Base-by-base conservation (phyloP, 1,140 invertebrate genomes). In the Drosophila ohnishii region DNA sequence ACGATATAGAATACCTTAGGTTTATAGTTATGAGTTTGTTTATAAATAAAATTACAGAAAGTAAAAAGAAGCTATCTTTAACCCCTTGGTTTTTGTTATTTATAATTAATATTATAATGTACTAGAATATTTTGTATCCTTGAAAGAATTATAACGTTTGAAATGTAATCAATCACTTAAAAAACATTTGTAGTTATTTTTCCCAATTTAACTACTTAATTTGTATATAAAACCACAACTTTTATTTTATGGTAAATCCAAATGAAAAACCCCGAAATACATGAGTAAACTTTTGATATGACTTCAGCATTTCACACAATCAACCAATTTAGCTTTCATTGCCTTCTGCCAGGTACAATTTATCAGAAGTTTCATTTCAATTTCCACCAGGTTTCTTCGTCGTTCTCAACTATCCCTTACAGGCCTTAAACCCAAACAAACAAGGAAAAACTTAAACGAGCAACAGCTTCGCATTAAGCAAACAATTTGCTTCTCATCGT, bases 401-500 rank as follows among this genome's bases (percentile, higher is more conserved):
- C 8, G 10, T 19, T 16, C 22, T 47, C 22, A 53, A 67, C 63
- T 69, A 57, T 71, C 34, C 64, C 42, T 69, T 35, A 14, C 59
- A 50, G 44, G 45, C 44, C 44, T 40, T 42, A 42, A 42, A 34
- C 35, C 59, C 59, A 67, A 8, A 39, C 25, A 56, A 70, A 70
- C 47, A 67, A 56, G 50, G 37, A 47, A 56, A 37, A 67, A 56
- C 63, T 67, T 67, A 56, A 70, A 56, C 39, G 63, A 69, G 65
- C 66, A 56, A 70, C 34, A 45, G 48, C 66, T 69, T 25, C 39
- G 25, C 25, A 39, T 70, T 69, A 57, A 56, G 64, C 64, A 69
- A 70, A 70, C 66, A 69, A 70, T 70, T 57, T 70, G 40, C 64
- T 39, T 22, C 48, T 69, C 40, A 32, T 57, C 48, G 66, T 56